Conservation (phyloP, 2,888 invertebrate genomes). For the Hyposoter dolosus region DNA sequence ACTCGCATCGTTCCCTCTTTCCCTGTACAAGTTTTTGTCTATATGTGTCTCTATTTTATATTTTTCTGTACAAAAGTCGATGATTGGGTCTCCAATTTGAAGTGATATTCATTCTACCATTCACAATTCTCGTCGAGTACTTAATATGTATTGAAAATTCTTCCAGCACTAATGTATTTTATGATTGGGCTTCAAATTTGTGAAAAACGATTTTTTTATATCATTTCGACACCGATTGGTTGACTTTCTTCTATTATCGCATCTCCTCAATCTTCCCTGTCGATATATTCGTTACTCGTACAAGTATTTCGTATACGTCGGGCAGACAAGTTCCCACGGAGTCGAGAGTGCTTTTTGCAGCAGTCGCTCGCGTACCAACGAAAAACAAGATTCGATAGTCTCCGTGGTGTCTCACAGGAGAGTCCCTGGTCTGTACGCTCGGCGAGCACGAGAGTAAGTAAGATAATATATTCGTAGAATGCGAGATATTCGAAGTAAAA, state of each 20-base stretch:
- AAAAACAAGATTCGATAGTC: slow-evolving; percentile 56
- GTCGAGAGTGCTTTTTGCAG: slow-evolving; percentile 20
- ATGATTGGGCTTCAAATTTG: neutral
- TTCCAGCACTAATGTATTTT: neutral
- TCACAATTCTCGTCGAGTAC: neutral
- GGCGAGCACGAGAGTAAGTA: slow-evolving; percentile 77
- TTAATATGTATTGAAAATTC: neutral
- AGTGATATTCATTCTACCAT: neutral
- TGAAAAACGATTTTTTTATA: neutral
- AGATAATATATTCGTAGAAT: slow-evolving; percentile 80
- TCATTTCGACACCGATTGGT: neutral
- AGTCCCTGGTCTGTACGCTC: slow-evolving; percentile 70
- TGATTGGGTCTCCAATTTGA: neutral
- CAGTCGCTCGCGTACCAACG: slow-evolving; percentile 26
- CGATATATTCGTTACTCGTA: neutral
- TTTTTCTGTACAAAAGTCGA: slow-evolving; percentile 10
- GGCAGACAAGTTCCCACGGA: slow-evolving; percentile 19
- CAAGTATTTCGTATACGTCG: slow-evolving; percentile 8
- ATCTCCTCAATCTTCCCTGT: slow-evolving; percentile 16
- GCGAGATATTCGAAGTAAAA: slow-evolving; percentile 79
- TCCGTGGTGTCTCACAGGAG: slow-evolving; percentile 55
- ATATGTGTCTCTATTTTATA: neutral
- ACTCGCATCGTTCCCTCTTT: slow-evolving; percentile 1
- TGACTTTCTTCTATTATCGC: neutral
- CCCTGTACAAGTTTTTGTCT: neutral